A percentile compares a stretch with the other conserved stretches of the same genome.
These are phyloP conservation scores for Atherinomorus stipes DNA, from an alignment of 2,113 vertebrate species.

Conservation along the genomic window DNA sequence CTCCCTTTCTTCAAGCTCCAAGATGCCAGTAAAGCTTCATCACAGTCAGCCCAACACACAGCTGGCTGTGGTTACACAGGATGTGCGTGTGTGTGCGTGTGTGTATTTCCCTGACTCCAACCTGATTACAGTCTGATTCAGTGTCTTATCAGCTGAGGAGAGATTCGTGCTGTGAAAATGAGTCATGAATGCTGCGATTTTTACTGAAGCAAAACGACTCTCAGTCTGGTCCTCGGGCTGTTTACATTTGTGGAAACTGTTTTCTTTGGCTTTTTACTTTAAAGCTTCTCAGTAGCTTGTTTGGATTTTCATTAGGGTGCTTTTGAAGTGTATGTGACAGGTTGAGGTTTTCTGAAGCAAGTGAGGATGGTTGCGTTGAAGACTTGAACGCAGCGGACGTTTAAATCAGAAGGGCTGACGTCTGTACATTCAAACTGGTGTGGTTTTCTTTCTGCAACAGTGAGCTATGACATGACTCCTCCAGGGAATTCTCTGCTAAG, in stretches of 20 bases:
- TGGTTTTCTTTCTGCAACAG: constrained; percentile 54
- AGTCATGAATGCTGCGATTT: constrained; percentile 60
- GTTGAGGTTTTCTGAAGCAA: constrained; percentile 10
- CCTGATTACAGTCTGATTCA: constrained; percentile 59
- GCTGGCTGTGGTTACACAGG: constrained; percentile 62
- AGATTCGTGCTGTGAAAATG: constrained; percentile 59
- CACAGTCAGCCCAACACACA: constrained; percentile 54
- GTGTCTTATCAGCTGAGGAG: constrained; percentile 63
- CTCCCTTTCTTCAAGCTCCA: constrained; percentile 31
- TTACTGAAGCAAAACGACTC: constrained; percentile 11
- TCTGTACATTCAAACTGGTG: constrained; percentile 34
- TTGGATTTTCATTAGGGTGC: constrained; percentile 41
- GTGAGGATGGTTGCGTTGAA: not conserved
- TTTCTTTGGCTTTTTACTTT: constrained; percentile 48
- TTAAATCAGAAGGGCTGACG: constrained; percentile 35
- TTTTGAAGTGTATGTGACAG: constrained; percentile 37
- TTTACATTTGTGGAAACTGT: constrained; percentile 54
- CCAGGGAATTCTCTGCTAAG: constrained; percentile 20
- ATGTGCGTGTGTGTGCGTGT: constrained; percentile 32
- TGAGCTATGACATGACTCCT: constrained; percentile 51
- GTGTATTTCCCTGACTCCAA: constrained; percentile 32
- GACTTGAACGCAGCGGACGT: constrained; percentile 11
- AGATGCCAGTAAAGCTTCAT: constrained; percentile 49
- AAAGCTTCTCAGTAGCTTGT: constrained; percentile 43
- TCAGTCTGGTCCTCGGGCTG: constrained; percentile 23